Conservation (phyloP, 2,113 vertebrate genomes). For the Natator depressus region DNA sequence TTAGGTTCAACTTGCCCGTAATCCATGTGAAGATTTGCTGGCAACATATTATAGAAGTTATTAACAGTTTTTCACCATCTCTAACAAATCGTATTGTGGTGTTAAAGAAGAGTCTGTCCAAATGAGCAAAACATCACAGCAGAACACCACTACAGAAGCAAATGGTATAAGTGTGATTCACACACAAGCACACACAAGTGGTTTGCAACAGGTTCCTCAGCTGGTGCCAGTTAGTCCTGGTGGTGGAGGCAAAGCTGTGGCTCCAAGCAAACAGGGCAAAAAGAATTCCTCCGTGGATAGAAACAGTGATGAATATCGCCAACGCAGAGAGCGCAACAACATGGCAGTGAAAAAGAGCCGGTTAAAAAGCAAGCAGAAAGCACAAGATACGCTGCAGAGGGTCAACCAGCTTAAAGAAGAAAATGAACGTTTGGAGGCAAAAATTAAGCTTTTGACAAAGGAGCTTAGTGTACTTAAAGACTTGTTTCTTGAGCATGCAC, state of each 20-base stretch:
- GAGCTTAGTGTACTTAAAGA: conserved; percentile 98
- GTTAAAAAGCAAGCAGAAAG: conserved; percentile 98
- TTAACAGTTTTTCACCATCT: conserved; percentile 5
- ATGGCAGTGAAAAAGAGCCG: conserved; percentile 98
- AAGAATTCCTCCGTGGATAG: conserved; percentile 89
- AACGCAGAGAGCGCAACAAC: conserved; percentile 96
- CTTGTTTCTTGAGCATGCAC: conserved; percentile 97
- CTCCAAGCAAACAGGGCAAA: conserved; percentile 88
- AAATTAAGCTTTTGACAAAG: conserved; percentile 98
- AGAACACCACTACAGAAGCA: conserved; percentile 79
- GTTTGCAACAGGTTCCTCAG: conserved; percentile 90
- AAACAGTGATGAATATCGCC: conserved; percentile 94
- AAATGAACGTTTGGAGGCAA: conserved; percentile 97
- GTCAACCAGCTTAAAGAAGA: conserved; percentile 99
- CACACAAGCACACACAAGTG: conserved; percentile 82
- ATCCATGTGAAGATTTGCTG: conserved; percentile 70
- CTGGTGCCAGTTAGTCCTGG: conserved; percentile 83
- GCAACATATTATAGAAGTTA: conserved; percentile 42
- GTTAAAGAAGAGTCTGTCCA: conserved; percentile 80
- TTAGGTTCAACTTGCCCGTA: conserved; percentile 59
- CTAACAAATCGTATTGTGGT: conserved; percentile 30
- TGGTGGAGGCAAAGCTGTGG: conserved; percentile 87
- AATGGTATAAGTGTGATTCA: conserved; percentile 89
- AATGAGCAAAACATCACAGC: conserved; percentile 92
- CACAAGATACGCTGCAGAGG: conserved; percentile 93